Evolutionary conservation across 2,113 vertebrate genomes (phyloP).

Genomic region (Amazona guildingii): DNA sequence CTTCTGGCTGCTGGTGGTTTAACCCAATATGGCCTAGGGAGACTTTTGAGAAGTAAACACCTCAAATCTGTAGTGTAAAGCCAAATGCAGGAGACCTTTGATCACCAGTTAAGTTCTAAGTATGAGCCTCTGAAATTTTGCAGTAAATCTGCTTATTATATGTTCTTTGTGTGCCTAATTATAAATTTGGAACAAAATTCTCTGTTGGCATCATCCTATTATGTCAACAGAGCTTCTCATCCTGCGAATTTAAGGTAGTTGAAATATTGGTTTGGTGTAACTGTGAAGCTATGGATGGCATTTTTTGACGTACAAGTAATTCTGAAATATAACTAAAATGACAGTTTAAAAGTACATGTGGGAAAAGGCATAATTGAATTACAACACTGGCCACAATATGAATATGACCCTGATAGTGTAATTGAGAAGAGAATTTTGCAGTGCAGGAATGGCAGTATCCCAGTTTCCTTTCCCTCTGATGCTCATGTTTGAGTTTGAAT

Average conservation of each 20-base stretch:
- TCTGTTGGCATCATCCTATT: neutral
- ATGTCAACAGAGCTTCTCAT: neutral
- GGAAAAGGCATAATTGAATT: neutral
- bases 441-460: neutral
- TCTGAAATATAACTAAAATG: neutral
- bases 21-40: neutral
- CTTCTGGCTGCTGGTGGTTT: neutral
- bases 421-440: neutral
- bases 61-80: neutral
- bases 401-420: neutral
- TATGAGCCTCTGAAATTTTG: neutral
- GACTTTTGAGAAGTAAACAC: neutral
- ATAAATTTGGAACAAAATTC: neutral
- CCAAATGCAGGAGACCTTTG: neutral
- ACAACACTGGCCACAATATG: neutral
- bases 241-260: neutral
- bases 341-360: neutral
- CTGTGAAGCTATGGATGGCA: neutral
- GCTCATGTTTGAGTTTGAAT: neutral
- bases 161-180: neutral
- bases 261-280: neutral
- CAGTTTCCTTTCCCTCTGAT: neutral
- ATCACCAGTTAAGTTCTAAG: neutral
- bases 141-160: neutral
- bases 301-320: neutral